These are phyloP conservation scores for Vannuccia rotundouncinata DNA, from an alignment of 2,888 invertebrate species.

Conservation along the genomic window DNA sequence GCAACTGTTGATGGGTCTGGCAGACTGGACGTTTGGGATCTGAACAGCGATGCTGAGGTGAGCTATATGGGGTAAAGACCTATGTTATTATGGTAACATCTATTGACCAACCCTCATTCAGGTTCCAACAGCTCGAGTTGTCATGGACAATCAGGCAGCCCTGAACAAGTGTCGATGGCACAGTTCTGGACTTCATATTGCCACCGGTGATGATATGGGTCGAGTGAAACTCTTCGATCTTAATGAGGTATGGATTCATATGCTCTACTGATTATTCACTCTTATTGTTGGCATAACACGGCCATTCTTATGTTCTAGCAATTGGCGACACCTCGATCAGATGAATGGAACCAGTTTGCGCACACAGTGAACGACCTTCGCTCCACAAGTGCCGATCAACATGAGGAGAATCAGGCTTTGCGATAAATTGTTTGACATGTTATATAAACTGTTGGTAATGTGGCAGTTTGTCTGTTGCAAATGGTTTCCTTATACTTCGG, in stretches of 20 bases:
- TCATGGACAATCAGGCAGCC: constrained; percentile 76
- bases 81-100: no score
- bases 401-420: not conserved
- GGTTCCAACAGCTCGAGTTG: constrained; percentile 78
- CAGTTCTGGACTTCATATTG: constrained; percentile 80
- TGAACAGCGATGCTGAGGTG: constrained; percentile 84
- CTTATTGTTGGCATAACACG: no score
- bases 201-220: constrained; percentile 88
- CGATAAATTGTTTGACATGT: not conserved
- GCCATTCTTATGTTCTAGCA: constrained; percentile 67
- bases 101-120: constrained; percentile 53
- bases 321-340: constrained; percentile 79
- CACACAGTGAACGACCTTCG: constrained; percentile 74
- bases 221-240: constrained; percentile 93
- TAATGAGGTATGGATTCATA: constrained; percentile 76
- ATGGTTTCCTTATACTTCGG: not conserved
- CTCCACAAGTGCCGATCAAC: not conserved
- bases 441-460: not conserved
- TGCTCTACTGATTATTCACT: no score
- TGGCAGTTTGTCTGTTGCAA: not conserved
- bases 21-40: constrained; percentile 86
- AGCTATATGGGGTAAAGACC: not conserved
- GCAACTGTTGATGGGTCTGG: constrained; percentile 91
- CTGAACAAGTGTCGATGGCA: constrained; percentile 91
- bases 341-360: constrained; percentile 88